Conservation (phyloP, 2,888 invertebrate genomes). For the Cetonia aurata region DNA sequence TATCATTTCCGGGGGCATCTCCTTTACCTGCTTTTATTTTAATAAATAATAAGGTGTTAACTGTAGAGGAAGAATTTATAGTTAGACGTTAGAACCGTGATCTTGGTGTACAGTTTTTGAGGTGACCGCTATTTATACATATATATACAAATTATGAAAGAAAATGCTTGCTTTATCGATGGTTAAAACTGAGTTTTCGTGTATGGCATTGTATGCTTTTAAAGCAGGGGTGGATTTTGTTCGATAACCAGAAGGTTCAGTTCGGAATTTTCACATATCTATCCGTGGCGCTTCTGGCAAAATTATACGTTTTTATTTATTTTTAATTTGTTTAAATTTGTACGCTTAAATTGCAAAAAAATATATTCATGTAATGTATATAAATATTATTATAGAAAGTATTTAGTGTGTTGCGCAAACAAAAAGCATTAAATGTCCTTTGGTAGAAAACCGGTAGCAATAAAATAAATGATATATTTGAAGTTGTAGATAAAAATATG, state of each 20-base stretch:
- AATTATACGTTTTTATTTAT: too few relatives aligned
- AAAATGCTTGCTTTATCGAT: not conserved
- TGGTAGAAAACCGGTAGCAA: conserved; percentile 39
- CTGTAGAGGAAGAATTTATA: not conserved
- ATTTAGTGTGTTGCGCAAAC: not conserved
- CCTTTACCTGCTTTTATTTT: not conserved
- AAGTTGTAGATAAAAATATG: conserved; percentile 27
- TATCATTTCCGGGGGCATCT: not conserved
- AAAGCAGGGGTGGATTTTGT: too few relatives aligned
- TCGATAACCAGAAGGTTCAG: too few relatives aligned
- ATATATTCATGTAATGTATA: too few relatives aligned
- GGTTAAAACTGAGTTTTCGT: not conserved
- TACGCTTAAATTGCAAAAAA: too few relatives aligned
- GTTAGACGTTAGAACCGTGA: not conserved
- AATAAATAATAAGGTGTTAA: not conserved
- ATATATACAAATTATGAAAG: too few relatives aligned
- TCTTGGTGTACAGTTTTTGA: not conserved
- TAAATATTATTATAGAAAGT: not conserved
- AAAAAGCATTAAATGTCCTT: conserved; percentile 30
- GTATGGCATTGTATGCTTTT: too few relatives aligned
- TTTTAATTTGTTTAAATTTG: too few relatives aligned
- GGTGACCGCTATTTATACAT: conserved; percentile 4
- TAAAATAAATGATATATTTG: conserved; percentile 25
- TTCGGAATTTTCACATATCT: too few relatives aligned
- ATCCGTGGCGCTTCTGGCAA: too few relatives aligned